Evolutionary conservation across 2,797 vertebrate species (phyloP).

Genomic region (Sternotherus odoratus): DNA sequence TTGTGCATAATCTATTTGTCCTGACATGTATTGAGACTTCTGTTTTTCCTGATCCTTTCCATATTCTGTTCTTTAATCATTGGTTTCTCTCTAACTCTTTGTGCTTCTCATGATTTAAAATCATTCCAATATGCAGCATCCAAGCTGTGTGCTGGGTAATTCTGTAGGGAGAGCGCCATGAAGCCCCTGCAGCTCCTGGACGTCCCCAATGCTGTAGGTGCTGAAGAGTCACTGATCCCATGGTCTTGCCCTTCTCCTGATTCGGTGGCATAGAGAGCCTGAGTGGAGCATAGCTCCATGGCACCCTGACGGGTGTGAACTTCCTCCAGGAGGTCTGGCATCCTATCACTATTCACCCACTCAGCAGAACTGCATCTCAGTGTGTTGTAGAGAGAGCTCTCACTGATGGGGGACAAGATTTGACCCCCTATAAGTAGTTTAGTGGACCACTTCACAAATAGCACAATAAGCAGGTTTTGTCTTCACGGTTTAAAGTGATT

Average conservation of each 20-base stretch:
- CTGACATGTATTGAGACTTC: not conserved
- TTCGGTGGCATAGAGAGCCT: not conserved
- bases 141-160: not conserved
- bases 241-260: not conserved
- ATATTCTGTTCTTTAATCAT: not conserved
- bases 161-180: not conserved
- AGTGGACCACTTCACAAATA: not conserved
- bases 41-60: not conserved
- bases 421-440: not conserved
- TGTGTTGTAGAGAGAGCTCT: not conserved
- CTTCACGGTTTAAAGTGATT: not conserved
- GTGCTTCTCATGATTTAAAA: not conserved
- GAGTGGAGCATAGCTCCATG: not conserved
- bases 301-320: not conserved
- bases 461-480: not conserved
- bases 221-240: not conserved
- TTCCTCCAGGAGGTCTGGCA: not conserved
- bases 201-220: not conserved
- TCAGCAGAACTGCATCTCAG: not conserved
- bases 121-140: not conserved
- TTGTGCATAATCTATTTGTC: not conserved
- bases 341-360: not conserved
- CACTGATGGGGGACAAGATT: accelerated
- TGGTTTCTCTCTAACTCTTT: not conserved
- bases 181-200: not conserved